phyloP scores from a whole-genome alignment of 2,797 vertebrate genomes.

The Pitangus sulphuratus region DNA sequence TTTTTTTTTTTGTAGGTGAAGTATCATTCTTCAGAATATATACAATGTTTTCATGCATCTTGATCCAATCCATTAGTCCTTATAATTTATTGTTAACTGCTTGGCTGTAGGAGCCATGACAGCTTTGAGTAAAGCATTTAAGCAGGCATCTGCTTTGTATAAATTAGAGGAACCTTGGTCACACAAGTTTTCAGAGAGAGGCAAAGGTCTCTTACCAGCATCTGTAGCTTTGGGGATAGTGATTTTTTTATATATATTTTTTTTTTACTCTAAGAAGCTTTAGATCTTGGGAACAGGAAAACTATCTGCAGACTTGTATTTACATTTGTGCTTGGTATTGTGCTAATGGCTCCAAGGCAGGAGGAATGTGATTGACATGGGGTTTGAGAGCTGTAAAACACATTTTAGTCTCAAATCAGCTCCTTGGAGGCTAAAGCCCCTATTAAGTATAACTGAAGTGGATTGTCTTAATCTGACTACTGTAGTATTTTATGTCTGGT shows the following conservation, averaged over 20 bases:
- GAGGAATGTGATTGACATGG: not conserved
- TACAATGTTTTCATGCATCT: conserved; percentile 21
- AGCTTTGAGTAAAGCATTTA: conserved; percentile 48
- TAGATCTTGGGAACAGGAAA: not conserved
- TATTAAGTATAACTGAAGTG: conserved; percentile 54
- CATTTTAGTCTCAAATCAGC: conserved; percentile 23
- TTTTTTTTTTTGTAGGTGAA: not conserved
- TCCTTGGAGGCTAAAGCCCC: conserved; percentile 40
- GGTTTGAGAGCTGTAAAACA: not conserved
- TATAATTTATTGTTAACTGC: conserved; percentile 56
- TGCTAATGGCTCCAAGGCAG: conserved; percentile 17
- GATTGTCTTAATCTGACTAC: conserved; percentile 55
- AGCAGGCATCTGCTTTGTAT: conserved; percentile 57
- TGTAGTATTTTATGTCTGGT: conserved; percentile 37
- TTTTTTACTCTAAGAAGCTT: not conserved
- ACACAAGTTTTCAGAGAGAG: conserved; percentile 9
- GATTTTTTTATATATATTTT: not conserved
- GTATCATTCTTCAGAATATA: conserved; percentile 22
- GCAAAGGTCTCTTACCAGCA: conserved; percentile 23
- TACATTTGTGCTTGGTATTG: not conserved
- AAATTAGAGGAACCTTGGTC: conserved; percentile 36
- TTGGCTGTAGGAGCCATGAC: conserved; percentile 20
- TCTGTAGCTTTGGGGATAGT: not conserved
- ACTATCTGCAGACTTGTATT: not conserved
- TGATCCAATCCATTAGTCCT: conserved; percentile 45